Percentiles rank a stretch among this genome's conserved stretches.
These are phyloP conservation scores for Drosophila diplacantha DNA, from an alignment of 2,888 invertebrate genomes.

Conservation along the genomic window DNA sequence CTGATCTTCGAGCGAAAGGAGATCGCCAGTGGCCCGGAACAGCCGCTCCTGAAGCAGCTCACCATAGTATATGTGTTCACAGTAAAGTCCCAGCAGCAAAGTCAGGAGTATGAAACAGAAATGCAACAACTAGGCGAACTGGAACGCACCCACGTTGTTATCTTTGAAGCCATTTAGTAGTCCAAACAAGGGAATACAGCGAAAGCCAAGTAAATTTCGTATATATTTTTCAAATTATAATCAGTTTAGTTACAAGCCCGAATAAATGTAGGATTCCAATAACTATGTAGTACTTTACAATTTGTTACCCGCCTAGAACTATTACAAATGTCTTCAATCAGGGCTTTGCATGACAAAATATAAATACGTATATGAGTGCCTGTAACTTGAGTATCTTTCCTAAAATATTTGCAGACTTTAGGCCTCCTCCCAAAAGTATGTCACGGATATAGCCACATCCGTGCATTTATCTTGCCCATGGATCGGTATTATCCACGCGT, in stretches of 20 bases:
- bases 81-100: too few species aligned
- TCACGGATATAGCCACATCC: neutral
- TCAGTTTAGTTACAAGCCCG: neutral
- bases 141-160: neutral
- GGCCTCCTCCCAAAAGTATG: conserved; percentile 8
- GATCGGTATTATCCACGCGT: conserved; percentile 6
- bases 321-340: neutral
- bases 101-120: too few species aligned
- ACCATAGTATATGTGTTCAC: too few species aligned
- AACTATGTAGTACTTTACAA: neutral
- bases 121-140: too few species aligned
- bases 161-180: neutral
- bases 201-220: neutral
- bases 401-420: neutral
- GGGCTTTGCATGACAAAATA: too few species aligned
- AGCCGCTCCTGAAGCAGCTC: too few species aligned
- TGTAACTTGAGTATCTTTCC: neutral
- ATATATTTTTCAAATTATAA: neutral
- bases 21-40: too few species aligned
- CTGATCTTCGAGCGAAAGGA: too few species aligned
- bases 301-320: too few species aligned
- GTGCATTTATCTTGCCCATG: neutral
- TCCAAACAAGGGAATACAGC: neutral
- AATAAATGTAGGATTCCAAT: neutral
- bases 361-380: too few species aligned